phyloP scores from a whole-genome alignment of 2,113 vertebrate genomes.

The Passer montanus region DNA sequence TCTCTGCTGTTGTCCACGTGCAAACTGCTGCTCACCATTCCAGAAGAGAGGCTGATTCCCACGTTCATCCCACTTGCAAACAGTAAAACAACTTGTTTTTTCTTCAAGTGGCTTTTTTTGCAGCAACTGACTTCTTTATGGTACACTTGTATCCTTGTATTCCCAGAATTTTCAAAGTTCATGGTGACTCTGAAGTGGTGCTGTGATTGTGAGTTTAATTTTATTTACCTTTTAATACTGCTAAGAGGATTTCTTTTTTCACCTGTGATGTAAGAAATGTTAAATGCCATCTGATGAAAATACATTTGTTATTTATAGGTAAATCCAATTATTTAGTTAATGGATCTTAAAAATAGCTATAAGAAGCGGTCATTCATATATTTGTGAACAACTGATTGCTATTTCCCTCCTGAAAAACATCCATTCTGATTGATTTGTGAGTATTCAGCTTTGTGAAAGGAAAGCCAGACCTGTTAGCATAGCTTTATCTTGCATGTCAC shows the following conservation, averaged over 20 bases:
- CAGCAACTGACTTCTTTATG: not conserved
- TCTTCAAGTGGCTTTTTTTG: not conserved
- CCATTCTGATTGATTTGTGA: not conserved
- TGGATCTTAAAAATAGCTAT: constrained; percentile 13
- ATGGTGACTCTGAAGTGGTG: not conserved
- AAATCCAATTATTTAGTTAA: constrained; percentile 62
- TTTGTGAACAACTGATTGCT: not conserved
- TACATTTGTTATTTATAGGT: constrained; percentile 55
- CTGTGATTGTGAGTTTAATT: not conserved
- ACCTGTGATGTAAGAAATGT: constrained; percentile 54
- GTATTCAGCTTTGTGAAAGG: not conserved
- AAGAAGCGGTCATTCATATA: not conserved
- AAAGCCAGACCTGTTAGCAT: not conserved
- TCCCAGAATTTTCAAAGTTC: not conserved
- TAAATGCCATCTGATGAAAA: constrained; percentile 35
- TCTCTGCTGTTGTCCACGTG: not conserved
- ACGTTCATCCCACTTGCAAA: not conserved
- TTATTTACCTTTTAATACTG: constrained; percentile 29
- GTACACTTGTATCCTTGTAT: not conserved
- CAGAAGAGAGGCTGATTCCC: constrained; percentile 1
- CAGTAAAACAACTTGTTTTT: not conserved
- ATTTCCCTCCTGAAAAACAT: not conserved
- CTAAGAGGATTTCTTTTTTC: constrained; percentile 55
- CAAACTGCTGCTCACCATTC: not conserved
- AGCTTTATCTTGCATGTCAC: not conserved